Evolutionary conservation across 2,797 vertebrate genomes (phyloP), one percentile per base, ranked within the genome.

Genomic region (Brotula barbata): DNA sequence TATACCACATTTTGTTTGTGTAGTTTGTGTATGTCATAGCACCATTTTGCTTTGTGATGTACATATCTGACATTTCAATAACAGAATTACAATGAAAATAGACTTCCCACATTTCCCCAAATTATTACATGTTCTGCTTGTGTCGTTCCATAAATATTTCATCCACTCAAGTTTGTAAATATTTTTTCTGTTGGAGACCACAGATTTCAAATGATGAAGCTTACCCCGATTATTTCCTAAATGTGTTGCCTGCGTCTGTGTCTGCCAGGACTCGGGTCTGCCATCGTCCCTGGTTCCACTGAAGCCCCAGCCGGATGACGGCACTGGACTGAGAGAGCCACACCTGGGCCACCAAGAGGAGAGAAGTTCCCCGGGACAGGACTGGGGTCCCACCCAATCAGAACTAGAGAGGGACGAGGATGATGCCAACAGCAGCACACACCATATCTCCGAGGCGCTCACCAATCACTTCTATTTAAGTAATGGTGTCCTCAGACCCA

Each of bases 381-480:
- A 71, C 36, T 82, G 82, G 52, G n/a, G 44, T 17, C 64, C 68
- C 61, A 7, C 41, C 1, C 86, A 64, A 46, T 57, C 68, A 8
- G 70, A 51, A 25, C 73, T 52, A 7, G 77, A 80, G n/a, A 83
- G 45, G 6, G 75, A 48, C 0, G 76, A 78, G 11, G 56, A 36
- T 1, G 75, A 83, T 10, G 82, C 88, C 0, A 85, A 89, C 1
- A 75, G 73, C 3, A 61, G 58, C 6, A 85, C 88, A 1, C 83
- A 89, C 58, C 91, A 90, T 60, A 87, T 98, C 83, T 91, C 95
- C 0, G 90, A 93, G 65, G 92, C 93, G 1, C 88, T 95, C 69
- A 87, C 69, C 13, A 93, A 93, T 67, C 93, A 96, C 83, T 98
- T 98, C 34, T 89, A 95, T 68, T 92, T 87, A 76, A 94, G 93